Percentiles rank a stretch among this genome's conserved stretches.
These are phyloP conservation scores for Falco cherrug DNA, from an alignment of 2,797 vertebrate genomes.

Conservation along the genomic window DNA sequence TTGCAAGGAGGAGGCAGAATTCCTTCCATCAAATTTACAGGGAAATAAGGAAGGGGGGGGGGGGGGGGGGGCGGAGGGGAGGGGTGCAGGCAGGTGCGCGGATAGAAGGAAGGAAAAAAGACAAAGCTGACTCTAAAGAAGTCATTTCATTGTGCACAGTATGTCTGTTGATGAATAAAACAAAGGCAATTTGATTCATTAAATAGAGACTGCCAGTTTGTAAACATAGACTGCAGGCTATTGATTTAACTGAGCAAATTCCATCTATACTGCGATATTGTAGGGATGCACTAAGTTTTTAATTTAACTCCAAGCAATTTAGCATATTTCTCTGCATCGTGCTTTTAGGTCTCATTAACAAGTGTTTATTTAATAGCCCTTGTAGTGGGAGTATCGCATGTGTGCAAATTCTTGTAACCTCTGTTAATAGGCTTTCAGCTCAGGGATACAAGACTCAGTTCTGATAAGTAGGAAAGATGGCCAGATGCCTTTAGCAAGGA, in stretches of 20 bases:
- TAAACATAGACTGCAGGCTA: constrained; percentile 35
- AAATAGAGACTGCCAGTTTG: constrained; percentile 6
- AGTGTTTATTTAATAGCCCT: constrained; percentile 24
- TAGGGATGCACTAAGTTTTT: neutral
- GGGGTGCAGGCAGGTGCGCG: too few species aligned
- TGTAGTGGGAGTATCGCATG: neutral
- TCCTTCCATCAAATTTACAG: neutral
- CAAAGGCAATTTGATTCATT: constrained; percentile 13
- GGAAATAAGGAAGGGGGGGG: neutral
- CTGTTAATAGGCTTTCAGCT: neutral
- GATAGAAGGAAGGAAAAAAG: neutral
- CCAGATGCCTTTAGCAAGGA: neutral
- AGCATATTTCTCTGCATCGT: neutral
- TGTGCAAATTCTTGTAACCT: neutral
- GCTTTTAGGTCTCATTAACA: constrained; percentile 14
- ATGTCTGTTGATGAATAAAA: neutral
- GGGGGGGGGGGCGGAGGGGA: too few species aligned
- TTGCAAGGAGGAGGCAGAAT: neutral
- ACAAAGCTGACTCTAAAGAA: neutral
- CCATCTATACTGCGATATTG: neutral
- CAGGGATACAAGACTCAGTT: neutral
- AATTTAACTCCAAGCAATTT: neutral
- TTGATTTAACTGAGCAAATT: constrained; percentile 46
- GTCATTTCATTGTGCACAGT: neutral
- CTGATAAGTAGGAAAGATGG: neutral